Percentiles rank a stretch among this genome's conserved stretches.
Evolutionary conservation across 2,797 vertebrate species (phyloP).

Genomic region (Hyperoplus lanceolatus): DNA sequence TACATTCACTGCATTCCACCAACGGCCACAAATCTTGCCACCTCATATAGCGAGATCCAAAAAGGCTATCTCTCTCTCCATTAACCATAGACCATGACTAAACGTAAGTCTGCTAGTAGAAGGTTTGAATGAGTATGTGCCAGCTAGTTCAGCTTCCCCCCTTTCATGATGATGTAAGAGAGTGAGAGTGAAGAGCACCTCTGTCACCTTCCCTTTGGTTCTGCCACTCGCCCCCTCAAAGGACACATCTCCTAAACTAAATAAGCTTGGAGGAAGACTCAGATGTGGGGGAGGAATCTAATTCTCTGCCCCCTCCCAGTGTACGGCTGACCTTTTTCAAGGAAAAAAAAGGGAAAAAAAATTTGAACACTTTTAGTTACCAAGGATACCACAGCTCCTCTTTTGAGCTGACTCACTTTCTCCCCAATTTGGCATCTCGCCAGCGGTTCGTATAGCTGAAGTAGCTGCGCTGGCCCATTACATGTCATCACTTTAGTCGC

Average conservation of each 20-base stretch:
- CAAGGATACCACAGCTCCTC: slow-evolving; percentile 70
- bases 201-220: slow-evolving; percentile 71
- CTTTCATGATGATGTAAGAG: slow-evolving; percentile 66
- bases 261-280: slow-evolving; percentile 64
- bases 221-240: slow-evolving; percentile 49
- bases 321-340: slow-evolving; percentile 73
- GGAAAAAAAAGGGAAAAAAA: slow-evolving; percentile 10
- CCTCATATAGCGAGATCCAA: slow-evolving; percentile 34
- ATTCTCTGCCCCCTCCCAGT: slow-evolving; percentile 56
- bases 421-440: slow-evolving; percentile 57
- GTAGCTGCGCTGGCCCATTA: slow-evolving; percentile 52
- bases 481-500: slow-evolving; percentile 60
- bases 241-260: slow-evolving; percentile 55
- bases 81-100: slow-evolving; percentile 44
- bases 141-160: slow-evolving; percentile 55
- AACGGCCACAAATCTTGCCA: slow-evolving; percentile 33
- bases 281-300: slow-evolving; percentile 55
- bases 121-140: slow-evolving; percentile 44
- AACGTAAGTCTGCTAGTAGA: slow-evolving; percentile 33
- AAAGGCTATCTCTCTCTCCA: slow-evolving; percentile 37
- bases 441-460: slow-evolving; percentile 56
- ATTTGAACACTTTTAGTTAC: slow-evolving; percentile 69
- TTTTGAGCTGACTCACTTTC: slow-evolving; percentile 56
- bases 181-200: slow-evolving; percentile 59
- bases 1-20: background rate